Percentiles rank a stretch among this genome's conserved stretches.
Evolutionary conservation across 2,888 invertebrate species (phyloP).

Genomic region (Anoplius nigerrimus): DNA sequence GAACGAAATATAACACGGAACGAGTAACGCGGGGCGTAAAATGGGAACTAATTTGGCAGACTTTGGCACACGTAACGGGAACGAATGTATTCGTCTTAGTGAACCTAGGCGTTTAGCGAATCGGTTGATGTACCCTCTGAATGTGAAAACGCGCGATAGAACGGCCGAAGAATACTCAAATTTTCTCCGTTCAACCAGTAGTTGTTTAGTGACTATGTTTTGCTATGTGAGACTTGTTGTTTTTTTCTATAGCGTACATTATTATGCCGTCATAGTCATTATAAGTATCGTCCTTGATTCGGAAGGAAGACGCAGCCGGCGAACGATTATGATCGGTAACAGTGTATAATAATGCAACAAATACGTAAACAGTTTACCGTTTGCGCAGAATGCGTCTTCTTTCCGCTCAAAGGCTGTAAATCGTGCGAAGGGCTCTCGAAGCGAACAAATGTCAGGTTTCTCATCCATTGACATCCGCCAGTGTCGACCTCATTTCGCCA

Average conservation of each 20-base stretch:
- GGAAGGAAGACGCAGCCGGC: slow-evolving; percentile 2
- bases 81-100: slow-evolving; percentile 9
- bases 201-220: slow-evolving; percentile 34
- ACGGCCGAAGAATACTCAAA: background rate
- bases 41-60: slow-evolving; percentile 35
- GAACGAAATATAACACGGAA: slow-evolving; percentile 44
- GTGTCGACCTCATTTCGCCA: too few relatives aligned
- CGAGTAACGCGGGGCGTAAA: background rate
- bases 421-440: background rate
- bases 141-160: background rate
- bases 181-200: slow-evolving; percentile 11
- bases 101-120: background rate
- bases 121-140: slow-evolving; percentile 2
- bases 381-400: background rate
- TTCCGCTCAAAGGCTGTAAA: slow-evolving; percentile 13
- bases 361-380: background rate
- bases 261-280: background rate
- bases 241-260: slow-evolving; percentile 16
- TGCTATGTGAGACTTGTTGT: slow-evolving; percentile 42
- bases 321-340: too few relatives aligned
- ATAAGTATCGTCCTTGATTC: slow-evolving; percentile 4
- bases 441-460: background rate
- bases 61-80: slow-evolving; percentile 24
- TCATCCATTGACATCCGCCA: background rate
- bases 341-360: too few relatives aligned